Evolutionary conservation across 2,888 invertebrate species (phyloP).

Genomic region (Schizotus pectinicornis): DNA sequence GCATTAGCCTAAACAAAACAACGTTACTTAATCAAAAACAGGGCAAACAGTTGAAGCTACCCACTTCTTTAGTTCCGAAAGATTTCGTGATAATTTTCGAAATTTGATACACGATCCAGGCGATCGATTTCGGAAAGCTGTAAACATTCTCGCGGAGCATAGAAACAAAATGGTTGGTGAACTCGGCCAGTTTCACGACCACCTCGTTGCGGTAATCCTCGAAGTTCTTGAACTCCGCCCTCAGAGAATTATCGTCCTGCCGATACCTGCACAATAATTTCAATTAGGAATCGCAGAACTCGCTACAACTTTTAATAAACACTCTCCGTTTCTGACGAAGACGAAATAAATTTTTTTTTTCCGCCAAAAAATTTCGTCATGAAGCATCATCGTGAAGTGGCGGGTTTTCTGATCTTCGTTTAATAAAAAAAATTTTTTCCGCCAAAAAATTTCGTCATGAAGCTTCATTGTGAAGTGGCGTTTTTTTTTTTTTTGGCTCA

Average conservation of each 20-base stretch:
- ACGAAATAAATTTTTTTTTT: no score
- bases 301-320: no score
- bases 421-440: no score
- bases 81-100: conserved; percentile 71
- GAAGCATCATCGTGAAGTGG: no score
- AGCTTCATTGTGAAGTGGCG: no score
- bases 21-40: conserved; percentile 9
- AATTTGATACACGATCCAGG: conserved; percentile 90
- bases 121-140: conserved; percentile 87
- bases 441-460: no score
- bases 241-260: conserved; percentile 15
- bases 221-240: conserved; percentile 54
- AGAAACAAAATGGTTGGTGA: conserved; percentile 81
- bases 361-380: no score
- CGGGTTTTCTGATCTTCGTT: no score
- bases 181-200: conserved; percentile 77
- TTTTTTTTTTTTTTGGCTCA: conserved; percentile 38
- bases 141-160: conserved; percentile 85
- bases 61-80: conserved; percentile 63
- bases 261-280: no score
- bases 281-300: no score
- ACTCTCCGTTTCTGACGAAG: no score
- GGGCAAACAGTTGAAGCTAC: conserved; percentile 3
- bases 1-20: conserved; percentile 57
- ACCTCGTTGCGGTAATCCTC: conserved; percentile 81